Base-by-base conservation (phyloP, 1,140 invertebrate genomes). In the Apis mellifera region DNA sequence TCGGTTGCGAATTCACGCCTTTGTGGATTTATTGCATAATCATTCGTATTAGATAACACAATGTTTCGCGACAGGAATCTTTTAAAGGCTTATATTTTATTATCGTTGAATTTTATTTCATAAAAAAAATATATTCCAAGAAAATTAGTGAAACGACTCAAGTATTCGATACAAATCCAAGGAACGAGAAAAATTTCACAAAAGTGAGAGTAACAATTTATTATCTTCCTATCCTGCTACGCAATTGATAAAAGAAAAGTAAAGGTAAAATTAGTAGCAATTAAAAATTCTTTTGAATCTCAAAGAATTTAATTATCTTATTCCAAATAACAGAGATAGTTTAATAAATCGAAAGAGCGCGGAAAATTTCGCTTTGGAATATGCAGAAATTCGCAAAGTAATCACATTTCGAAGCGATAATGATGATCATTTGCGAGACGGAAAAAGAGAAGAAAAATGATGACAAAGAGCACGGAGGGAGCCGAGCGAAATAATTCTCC, bases 11-110 rank as follows among this genome's bases (percentile, higher is more conserved):
- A 69, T 62, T 77, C 13, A 62, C 48, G 26, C 21, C 26, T 70
- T 42, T 70, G 57, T 69, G 66, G 19, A 65, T 59, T 13, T 13
- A 55, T 81, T 81, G 52, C 32, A 32, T 59, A 71, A 76, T 48
- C 59, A 52, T 13, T 54, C 70, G 76, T 11, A 62, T 17, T 17
- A 32, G 1, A 59, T 57, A 65, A 42, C 32, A 21, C 42, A 1
- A 21, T 60, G 26, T n/a, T 15, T 19, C 4, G 9, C 23, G 54
- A 65, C 52, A 21, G n/a, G n/a, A 65, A n/a, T n/a, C 13, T 23
- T 13, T 42, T 7, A 42, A 42, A 42, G 32, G 2, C 32, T 32
- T 32, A 3, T 32, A 42, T 42, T 42, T 42, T 42, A 42, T 42
- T 42, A 7, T 42, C 2, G 32, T 0, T 42, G 5, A 42, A 7